These are phyloP conservation scores for Salminus brasiliensis DNA, from an alignment of 2,113 vertebrate species.

Conservation along the genomic window DNA sequence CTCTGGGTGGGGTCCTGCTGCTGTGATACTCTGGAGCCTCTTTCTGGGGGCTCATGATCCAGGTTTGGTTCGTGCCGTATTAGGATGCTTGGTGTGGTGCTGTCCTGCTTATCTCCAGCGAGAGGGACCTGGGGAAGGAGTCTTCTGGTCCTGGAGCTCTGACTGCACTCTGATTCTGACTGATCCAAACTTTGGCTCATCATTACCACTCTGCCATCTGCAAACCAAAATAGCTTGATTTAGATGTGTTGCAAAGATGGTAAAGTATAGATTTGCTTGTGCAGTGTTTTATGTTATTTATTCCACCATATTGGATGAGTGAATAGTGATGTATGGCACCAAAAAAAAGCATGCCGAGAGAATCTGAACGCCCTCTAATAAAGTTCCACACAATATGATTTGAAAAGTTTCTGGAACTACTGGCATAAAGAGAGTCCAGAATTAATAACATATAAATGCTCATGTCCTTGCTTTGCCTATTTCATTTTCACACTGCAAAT, in stretches of 20 bases:
- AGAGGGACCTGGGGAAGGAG: conserved; percentile 90
- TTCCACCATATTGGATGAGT: no score
- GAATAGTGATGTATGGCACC: no score
- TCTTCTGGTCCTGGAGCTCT: conserved; percentile 81
- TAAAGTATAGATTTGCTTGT: background rate
- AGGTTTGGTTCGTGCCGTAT: conserved; percentile 75
- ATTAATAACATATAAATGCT: no score
- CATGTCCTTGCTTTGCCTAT: no score
- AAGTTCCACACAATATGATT: no score
- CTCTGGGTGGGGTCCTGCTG: conserved; percentile 58
- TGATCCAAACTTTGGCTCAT: conserved; percentile 60
- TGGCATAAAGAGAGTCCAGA: no score
- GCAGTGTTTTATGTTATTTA: no score
- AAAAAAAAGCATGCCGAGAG: no score
- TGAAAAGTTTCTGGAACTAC: no score
- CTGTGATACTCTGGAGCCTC: conserved; percentile 40
- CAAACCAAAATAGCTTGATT: conserved; percentile 2
- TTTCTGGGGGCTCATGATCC: conserved; percentile 67
- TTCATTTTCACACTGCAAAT: no score
- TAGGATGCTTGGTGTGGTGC: conserved; percentile 70
- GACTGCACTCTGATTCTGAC: conserved; percentile 77
- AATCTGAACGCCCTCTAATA: no score
- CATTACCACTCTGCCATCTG: conserved; percentile 64
- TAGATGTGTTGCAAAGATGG: background rate
- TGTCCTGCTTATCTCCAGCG: conserved; percentile 77